Percentiles rank a stretch among this genome's conserved stretches.
Evolutionary conservation across 2,113 vertebrate genomes (phyloP).

Genomic region (Laticauda colubrina): DNA sequence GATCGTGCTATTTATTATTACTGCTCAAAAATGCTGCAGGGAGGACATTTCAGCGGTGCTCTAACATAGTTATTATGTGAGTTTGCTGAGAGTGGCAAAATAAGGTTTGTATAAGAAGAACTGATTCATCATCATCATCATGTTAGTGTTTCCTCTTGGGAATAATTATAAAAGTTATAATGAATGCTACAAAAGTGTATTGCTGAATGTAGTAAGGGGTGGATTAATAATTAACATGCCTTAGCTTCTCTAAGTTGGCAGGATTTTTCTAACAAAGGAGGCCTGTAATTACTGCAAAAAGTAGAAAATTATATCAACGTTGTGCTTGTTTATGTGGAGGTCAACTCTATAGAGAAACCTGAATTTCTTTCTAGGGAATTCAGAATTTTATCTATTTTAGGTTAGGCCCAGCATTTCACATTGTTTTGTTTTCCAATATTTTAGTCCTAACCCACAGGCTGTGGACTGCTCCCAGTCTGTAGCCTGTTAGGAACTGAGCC

Average conservation of each 20-base stretch:
- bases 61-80: conserved; percentile 27
- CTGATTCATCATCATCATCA: neutral
- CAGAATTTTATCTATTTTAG: neutral
- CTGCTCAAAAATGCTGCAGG: neutral
- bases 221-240: conserved; percentile 10
- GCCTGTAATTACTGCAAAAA: neutral
- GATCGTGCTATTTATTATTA: conserved; percentile 38
- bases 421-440: neutral
- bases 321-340: neutral
- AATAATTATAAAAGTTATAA: neutral
- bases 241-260: conserved; percentile 4
- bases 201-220: neutral
- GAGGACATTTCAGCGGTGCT: conserved; percentile 23
- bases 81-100: conserved; percentile 10
- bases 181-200: neutral
- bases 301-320: neutral
- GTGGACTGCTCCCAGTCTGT: no score
- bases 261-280: neutral
- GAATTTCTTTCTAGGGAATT: neutral
- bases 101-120: conserved; percentile 11
- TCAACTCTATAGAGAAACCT: neutral
- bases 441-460: neutral
- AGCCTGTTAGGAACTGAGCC: no score
- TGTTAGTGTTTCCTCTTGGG: neutral
- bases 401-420: neutral